Base-by-base conservation (phyloP, 2,797 vertebrate species). In the Myoxocephalus aenaeus region DNA sequence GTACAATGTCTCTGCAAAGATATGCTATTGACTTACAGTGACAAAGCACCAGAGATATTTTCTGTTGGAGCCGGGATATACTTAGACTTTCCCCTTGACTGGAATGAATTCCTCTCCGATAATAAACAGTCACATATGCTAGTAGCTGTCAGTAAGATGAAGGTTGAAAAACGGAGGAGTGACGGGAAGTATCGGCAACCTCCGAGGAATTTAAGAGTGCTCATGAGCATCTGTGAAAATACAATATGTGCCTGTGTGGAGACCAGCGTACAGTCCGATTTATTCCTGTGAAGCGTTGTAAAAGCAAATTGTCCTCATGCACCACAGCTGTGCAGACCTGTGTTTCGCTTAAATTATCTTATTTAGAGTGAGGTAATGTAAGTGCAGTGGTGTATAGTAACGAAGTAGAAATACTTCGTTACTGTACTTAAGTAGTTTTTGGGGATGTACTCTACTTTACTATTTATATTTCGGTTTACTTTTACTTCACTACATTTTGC, bases 21-120 rank as follows among this genome's bases (percentile, higher is more conserved):
- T 73, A 68, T 70, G 72, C 36, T 65, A 58, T 8, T 83, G 54
- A 63, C 13, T 62, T 46, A 32, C 0, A 46, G 22, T 65, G 67
- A 56, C 79, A 72, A 57, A 64, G 57, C 42, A 78, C 27, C 68
- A n/a, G 51, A 61, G 53, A 64, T 81, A 67, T 75, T 73, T 82
- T 76, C 27, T 78, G 44, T 77, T 66, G 40, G 34, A 77, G 69
- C 18, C 32, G 65, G 70, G 86, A 80, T 85, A 86, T 83, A 90
- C 81, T 78, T 88, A 87, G 77, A 70, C 53, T 73, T 80, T 84
- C 29, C 65, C 70, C 73, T 75, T 78, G 51, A 42, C 65, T 81
- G 87, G 81, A 87, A 77, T 70, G 63, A 70, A 87, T 84, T 79
- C 77, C 77, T 76, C 50, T 77, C 62, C 7, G 36, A 65, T 48